Base-by-base conservation (phyloP, 1,140 invertebrate species). In the Drosophila grimshawi region DNA sequence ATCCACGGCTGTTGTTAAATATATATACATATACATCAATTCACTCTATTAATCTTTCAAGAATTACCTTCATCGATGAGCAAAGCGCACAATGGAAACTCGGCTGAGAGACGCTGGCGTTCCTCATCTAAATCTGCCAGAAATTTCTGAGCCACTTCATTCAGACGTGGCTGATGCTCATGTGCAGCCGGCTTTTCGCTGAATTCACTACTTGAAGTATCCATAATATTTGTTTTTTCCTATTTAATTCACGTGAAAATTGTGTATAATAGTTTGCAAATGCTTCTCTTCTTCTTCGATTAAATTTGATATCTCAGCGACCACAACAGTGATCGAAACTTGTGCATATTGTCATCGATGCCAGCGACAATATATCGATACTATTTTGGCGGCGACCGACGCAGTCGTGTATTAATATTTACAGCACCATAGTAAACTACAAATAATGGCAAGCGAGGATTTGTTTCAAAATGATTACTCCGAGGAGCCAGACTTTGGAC, bases 71-170 rank as follows among this genome's bases (percentile, higher is more conserved):
- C 89, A 29, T 91, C 89, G 51, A 91, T 86, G 8, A 91, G 52
- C 39, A 91, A 29, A 0, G 83, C 79, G 49, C 89, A 91, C 0
- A 91, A 43, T 5, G 89, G 89, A 52, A 91, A 91, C 37, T 91
- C 81, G 3, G 81, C 72, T 2, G 78, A 62, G 11, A 91, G 49
- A 32, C 89, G 85, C 57, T 86, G 78, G 8, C 89, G 83, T 32
- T 91, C 89, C 52, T 91, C 81, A 3, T 89, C 85, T 19, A 91
- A 76, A 68, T 89, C 89, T 37, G 89, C 89, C 27, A 91, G 39
- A 48, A 91, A 91, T 45, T 91, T 91, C 46, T 91, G 83, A 0
- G 89, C 89, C 51, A 91, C 85, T 64, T 91, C 81, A 46, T 91
- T 91, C 0, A 91, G 41, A 7, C 89, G 78, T n/a, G 89, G 89